Percentiles rank a stretch among this genome's conserved stretches.
phyloP scores from a whole-genome alignment of 2,113 vertebrate species.

The Chaenogobius annularis region DNA sequence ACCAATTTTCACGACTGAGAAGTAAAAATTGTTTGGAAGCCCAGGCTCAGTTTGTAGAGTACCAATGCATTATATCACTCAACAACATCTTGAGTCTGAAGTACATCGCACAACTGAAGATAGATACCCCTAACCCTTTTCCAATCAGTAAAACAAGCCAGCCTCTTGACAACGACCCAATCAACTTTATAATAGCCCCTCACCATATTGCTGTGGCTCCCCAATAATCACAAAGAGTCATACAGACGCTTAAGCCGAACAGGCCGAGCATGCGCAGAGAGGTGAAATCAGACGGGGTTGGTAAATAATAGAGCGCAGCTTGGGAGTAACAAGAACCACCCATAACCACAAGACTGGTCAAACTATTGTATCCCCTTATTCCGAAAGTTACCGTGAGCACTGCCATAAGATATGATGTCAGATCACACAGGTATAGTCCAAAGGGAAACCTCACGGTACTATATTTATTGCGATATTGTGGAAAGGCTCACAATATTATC shows the following conservation, averaged over 20 bases:
- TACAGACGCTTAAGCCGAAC: constrained; percentile 21
- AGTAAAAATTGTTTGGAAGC: background rate
- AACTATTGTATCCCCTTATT: background rate
- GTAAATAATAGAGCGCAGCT: background rate
- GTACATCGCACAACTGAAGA: constrained; percentile 30
- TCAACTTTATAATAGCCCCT: constrained; percentile 34
- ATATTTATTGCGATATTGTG: no score
- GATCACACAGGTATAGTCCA: no score
- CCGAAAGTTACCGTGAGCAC: no score
- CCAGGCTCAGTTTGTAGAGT: constrained; percentile 2
- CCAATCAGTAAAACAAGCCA: constrained; percentile 53
- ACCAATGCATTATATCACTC: constrained; percentile 30
- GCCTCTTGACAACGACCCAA: constrained; percentile 45
- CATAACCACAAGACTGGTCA: constrained; percentile 22
- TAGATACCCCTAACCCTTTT: constrained; percentile 62
- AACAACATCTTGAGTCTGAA: constrained; percentile 2
- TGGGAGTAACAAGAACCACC: constrained; percentile 30
- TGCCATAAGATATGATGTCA: no score
- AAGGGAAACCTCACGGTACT: no score
- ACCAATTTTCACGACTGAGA: no score
- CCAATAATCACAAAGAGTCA: constrained; percentile 43
- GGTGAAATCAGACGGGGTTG: constrained; percentile 21
- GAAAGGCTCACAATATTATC: no score
- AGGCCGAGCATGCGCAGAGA: constrained; percentile 32
- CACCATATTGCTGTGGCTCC: constrained; percentile 46